Conservation (phyloP, 2,888 invertebrate species). For the Mycalesis mineus region DNA sequence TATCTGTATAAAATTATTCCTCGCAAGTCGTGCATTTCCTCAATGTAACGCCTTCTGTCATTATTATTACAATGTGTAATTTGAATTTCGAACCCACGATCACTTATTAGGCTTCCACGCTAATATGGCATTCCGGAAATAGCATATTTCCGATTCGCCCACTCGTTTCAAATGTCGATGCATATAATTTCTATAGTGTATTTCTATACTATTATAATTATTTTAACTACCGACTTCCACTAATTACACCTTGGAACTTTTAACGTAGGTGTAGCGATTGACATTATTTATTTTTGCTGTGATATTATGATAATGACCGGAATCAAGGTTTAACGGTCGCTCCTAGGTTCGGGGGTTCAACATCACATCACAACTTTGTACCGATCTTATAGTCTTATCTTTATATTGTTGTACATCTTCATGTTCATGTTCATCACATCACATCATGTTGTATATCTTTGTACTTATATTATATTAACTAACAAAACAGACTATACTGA, state of each 20-base stretch:
- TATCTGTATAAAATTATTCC: not conserved
- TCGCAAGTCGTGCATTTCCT: not conserved
- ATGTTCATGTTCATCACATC: too few relatives aligned
- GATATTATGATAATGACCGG: too few relatives aligned
- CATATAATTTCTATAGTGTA: constrained; percentile 2
- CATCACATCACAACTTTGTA: too few relatives aligned
- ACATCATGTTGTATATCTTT: too few relatives aligned
- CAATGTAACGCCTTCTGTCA: not conserved
- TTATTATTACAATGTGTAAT: constrained; percentile 8
- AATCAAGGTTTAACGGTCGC: too few relatives aligned
- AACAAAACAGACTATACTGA: too few relatives aligned
- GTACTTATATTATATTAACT: too few relatives aligned
- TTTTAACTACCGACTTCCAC: not conserved
- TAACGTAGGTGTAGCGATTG: too few relatives aligned
- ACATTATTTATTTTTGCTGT: too few relatives aligned
- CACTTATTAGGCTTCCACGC: not conserved
- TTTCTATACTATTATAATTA: not conserved
- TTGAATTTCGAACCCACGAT: not conserved
- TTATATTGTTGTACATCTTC: too few relatives aligned
- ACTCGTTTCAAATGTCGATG: constrained; percentile 13
- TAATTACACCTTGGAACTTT: not conserved
- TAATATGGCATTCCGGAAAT: constrained; percentile 17
- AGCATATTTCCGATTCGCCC: constrained; percentile 16
- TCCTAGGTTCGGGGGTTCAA: too few relatives aligned
- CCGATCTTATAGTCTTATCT: too few relatives aligned